Percentiles rank a stretch among this genome's conserved stretches.
These are phyloP conservation scores for Drosophila mercatorum DNA, from an alignment of 2,888 invertebrate species.

Conservation along the genomic window DNA sequence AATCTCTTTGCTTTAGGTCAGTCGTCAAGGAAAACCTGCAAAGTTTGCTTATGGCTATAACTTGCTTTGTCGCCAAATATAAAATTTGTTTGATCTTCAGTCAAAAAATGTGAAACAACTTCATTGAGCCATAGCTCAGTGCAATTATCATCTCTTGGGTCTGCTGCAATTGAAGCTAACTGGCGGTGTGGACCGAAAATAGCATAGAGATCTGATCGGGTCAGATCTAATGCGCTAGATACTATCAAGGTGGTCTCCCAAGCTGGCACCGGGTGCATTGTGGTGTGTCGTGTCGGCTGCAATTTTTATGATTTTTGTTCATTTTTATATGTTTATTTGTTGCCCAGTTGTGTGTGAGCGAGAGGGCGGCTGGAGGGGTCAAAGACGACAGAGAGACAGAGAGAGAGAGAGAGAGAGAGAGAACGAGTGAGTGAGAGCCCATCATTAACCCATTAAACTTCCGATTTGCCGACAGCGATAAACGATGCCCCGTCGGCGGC, in stretches of 20 bases:
- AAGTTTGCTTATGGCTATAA: too few species aligned
- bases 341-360: constrained; percentile 29
- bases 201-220: constrained; percentile 33
- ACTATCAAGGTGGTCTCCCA: constrained; percentile 69
- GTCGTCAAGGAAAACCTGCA: too few species aligned
- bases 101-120: not conserved
- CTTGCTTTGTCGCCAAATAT: too few species aligned
- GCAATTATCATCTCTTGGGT: not conserved
- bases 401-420: not conserved
- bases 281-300: constrained; percentile 69
- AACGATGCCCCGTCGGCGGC: constrained; percentile 60
- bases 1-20: too few species aligned
- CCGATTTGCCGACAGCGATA: constrained; percentile 80
- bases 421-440: constrained; percentile 41
- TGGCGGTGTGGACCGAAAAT: constrained; percentile 34
- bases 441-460: constrained; percentile 81
- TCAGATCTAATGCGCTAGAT: constrained; percentile 33
- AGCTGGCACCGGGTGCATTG: constrained; percentile 73
- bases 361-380: not conserved
- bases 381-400: constrained; percentile 11
- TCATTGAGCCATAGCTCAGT: not conserved
- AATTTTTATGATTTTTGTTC: constrained; percentile 75
- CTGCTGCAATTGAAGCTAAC: not conserved
- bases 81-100: too few species aligned
- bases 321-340: constrained; percentile 79